A percentile compares a stretch with the other conserved stretches of the same genome.
These are phyloP conservation scores for Apotomis turbidana DNA, from an alignment of 2,888 invertebrate species.

Conservation along the genomic window DNA sequence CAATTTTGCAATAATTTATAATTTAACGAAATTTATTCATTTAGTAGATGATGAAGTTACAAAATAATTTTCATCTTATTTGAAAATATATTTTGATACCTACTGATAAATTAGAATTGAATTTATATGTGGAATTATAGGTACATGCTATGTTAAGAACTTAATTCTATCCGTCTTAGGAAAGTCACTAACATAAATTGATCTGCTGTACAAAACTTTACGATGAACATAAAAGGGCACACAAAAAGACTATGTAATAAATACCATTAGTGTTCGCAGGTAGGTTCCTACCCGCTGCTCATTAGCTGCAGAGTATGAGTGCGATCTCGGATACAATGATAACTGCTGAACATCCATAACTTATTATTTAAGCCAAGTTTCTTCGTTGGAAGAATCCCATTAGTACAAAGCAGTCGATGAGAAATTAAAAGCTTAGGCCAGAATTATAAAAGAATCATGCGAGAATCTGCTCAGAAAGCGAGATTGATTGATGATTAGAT, in stretches of 20 bases:
- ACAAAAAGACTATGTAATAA: slow-evolving; percentile 57
- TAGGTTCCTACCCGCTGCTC: slow-evolving; percentile 80
- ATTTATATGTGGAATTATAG: too few relatives aligned
- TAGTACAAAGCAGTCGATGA: slow-evolving; percentile 13
- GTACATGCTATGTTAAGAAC: too few relatives aligned
- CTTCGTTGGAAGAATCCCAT: slow-evolving; percentile 15
- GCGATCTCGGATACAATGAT: slow-evolving; percentile 76
- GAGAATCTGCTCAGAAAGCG: slow-evolving; percentile 1
- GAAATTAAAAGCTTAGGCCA: neutral
- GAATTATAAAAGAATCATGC: neutral
- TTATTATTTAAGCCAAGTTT: slow-evolving; percentile 48
- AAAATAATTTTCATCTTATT: too few relatives aligned
- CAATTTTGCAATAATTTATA: too few relatives aligned
- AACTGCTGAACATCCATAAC: slow-evolving; percentile 59
- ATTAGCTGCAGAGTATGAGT: slow-evolving; percentile 79
- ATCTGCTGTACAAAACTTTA: slow-evolving; percentile 2
- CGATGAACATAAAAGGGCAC: slow-evolving; percentile 32
- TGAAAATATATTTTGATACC: too few relatives aligned
- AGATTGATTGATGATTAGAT: neutral
- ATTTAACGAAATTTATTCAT: too few relatives aligned
- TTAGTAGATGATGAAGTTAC: too few relatives aligned
- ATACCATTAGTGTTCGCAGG: slow-evolving; percentile 80
- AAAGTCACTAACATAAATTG: neutral
- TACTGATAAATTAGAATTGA: too few relatives aligned
- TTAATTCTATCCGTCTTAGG: too few relatives aligned